Evolutionary conservation across 2,113 vertebrate species (phyloP), one percentile per base, ranked within the genome.

Genomic region (Cervus canadensis): DNA sequence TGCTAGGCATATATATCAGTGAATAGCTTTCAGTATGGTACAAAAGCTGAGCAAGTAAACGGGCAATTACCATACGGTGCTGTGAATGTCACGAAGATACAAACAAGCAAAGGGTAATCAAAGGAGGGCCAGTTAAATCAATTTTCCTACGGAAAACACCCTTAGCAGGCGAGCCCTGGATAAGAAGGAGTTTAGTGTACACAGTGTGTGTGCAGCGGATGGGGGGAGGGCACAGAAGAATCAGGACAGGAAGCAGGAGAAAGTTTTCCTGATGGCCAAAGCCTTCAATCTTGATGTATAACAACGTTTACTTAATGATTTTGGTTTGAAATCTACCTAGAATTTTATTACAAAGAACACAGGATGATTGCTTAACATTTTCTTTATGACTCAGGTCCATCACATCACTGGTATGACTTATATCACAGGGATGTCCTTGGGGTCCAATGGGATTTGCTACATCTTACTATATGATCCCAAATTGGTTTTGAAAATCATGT

Each of bases 271-370:
- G 40, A 33, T 43, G 23, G 23, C 71, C 36, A 57, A 91, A 93
- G 67, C 21, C 76, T 85, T 96, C 95, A 64, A 86, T 92, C 28
- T 81, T 85, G 67, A 96, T 52, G 17, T 5, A 30, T 7, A 74
- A 76, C 7, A 36, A 83, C 10, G 33, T 95, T 62, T 45, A 50
- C 26, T 74, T 60, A 87, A 81, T 90, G 13, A 36, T 57, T 97
- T 83, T 56, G 13, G 21, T 62, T 86, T 91, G 71, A 95, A 96
- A 95, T 50, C 26, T 52, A 81, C 14, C 45, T 82, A 36, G 56
- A 95, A 91, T 83, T 88, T 96, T 93, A 76, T 87, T 87, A 83
- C 59, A 92, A 67, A 62, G 43, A 83, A 81, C 30, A 79, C 45
- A 85, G 11, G 30, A 89, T 9, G 23, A 78, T 48, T 83, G 79